These are phyloP conservation scores for Homarus gammarus DNA, from an alignment of 2,888 invertebrate genomes.

Conservation along the genomic window DNA sequence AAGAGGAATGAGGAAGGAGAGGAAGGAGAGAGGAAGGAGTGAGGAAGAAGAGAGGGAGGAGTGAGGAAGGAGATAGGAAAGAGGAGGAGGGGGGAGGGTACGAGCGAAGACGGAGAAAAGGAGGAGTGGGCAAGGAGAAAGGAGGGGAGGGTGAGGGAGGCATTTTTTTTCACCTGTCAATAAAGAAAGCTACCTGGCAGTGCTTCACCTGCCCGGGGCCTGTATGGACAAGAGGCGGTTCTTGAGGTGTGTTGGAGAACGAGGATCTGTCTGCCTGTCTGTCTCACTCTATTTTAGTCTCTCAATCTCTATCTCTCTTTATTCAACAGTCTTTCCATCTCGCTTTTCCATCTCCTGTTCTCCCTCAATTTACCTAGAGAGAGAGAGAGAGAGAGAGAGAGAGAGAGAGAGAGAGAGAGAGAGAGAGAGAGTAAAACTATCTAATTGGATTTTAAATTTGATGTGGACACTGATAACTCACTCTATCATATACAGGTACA, in stretches of 20 bases:
- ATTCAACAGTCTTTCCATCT: too few relatives aligned
- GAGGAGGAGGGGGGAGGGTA: neutral
- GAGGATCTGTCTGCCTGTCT: neutral
- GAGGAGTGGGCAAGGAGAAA: too few relatives aligned
- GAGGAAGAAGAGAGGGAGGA: neutral
- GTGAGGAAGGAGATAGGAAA: neutral
- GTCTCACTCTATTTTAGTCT: too few relatives aligned
- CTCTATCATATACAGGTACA: too few relatives aligned
- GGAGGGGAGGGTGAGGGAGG: neutral
- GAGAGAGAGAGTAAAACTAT: neutral
- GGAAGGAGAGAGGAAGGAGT: neutral
- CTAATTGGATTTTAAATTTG: too few relatives aligned
- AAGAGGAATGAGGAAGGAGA: neutral
- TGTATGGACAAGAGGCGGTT: too few relatives aligned
- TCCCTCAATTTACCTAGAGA: too few relatives aligned
- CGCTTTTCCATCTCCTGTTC: too few relatives aligned
- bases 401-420: neutral
- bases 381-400: neutral
- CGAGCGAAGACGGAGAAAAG: neutral
- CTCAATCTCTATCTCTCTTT: too few relatives aligned
- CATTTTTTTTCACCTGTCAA: neutral
- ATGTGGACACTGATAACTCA: too few relatives aligned
- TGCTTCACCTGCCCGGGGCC: too few relatives aligned
- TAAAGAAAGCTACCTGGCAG: neutral
- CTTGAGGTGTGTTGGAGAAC: too few relatives aligned